Evolutionary conservation across 2,888 invertebrate species (phyloP), one percentile per base, ranked within the genome.

Genomic region (Lysandra coridon): DNA sequence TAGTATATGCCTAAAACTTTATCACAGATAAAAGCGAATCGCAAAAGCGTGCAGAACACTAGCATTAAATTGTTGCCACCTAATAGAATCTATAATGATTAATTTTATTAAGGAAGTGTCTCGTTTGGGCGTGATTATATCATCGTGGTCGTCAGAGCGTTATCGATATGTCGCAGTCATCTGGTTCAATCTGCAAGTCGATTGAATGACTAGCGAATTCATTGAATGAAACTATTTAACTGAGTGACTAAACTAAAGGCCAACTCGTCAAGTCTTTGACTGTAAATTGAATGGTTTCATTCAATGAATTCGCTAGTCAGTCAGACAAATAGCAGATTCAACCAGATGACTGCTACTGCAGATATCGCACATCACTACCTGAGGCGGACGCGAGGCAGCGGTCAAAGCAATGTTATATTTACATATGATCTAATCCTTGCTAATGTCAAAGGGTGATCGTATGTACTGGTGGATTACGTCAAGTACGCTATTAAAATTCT

Each of bases 401-500:
- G 64, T 79, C 75, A 64, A 62, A 75, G 74, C 75, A 75, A 75
- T 75, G 79, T 78, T 82, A 82, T 79, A 82, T 80, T 81, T 80
- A 80, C 75, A 78, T 69, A 82, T 81, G 81, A 82, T 80, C 81
- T 80, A 81, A 82, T 81, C 80, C 79, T 75, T 75, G 79, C 60
- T 57, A 79, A 79, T 79, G 79, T 79, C 79, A 79, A 79, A 79
- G 79, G 49, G 57, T 10, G 44, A 79, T 57, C 23, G 75, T 30
- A 69, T 30, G 69, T 69, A 69, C 33, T 69, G 33, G 69, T 30
- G 33, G 33, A 79, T 73, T 74, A 23, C 73, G 73, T 79, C 73
- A 74, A 74, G 57, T 57, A 60, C 14, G 33, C 74, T 40, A 57
- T 40, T 44, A 37, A 73, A 69, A 69, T 73, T 73, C n/a, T 73